Base-by-base conservation (phyloP, 2,113 vertebrate species). In the Willisornis vidua region DNA sequence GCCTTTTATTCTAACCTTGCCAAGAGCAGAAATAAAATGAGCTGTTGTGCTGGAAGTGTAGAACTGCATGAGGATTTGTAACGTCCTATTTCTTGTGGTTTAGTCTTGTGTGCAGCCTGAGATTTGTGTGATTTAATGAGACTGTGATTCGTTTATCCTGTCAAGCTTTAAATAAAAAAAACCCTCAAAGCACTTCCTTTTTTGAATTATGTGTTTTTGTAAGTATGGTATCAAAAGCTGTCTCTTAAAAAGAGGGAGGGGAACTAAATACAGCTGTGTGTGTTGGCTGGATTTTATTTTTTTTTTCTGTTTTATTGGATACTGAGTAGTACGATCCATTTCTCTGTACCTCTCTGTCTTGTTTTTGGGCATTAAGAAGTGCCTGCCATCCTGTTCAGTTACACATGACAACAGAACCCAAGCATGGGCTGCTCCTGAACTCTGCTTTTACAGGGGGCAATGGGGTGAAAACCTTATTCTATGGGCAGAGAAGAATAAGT, bases 11-110 rank as follows among this genome's bases (percentile, higher is more conserved):
- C 95, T 96, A 96, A 94, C 89, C 95, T 95, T 97, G 90, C 96
- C 94, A 94, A 94, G 89, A 97, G 93, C 96, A 96, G 90, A 97
- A 98, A 92, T 97, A 92, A 97, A 97, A 96, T 84, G 95, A 97
- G 76, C 90, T 97, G 94, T 94, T 87, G 90, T 85, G 92, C 86
- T 94, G 59, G 37, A 67, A 83, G 70, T 89, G 73, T 91, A 87
- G 94, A 94, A 95, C 88, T 95, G 66, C 67, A 49, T 87, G 76
- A 96, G 96, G 95, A 95, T 46, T 37, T 80, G 67, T 67, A 91
- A 91, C 1, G 43, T 92, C 83, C 88, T 91, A 90, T 83, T 79
- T 91, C 77, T 96, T 6, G 11, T 75, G 89, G 80, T 61, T 75
- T 71, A 51, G 81, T 62, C 65, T 75, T 87, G 76, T 77, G 72